Evolutionary conservation across 2,113 vertebrate genomes (phyloP).

Genomic region (Bufo gargarizans): DNA sequence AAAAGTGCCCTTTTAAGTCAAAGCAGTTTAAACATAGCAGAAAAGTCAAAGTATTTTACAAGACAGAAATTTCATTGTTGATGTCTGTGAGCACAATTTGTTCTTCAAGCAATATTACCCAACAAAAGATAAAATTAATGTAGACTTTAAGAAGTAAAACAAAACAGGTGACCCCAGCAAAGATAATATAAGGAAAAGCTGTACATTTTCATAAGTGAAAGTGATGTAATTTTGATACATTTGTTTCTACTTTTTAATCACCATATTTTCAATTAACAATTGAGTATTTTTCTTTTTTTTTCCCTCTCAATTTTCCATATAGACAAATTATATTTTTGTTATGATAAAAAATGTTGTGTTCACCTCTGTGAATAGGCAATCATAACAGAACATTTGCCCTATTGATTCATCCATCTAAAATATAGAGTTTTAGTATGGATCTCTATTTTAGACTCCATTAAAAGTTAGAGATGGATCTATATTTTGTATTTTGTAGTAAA

Average conservation of each 20-base stretch:
- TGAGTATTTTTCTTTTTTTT: background rate
- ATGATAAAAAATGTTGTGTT: background rate
- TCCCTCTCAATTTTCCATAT: no score
- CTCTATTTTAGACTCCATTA: no score
- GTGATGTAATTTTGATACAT: background rate
- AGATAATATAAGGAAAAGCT: background rate
- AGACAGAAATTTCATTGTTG: slow-evolving; percentile 33
- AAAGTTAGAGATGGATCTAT: no score
- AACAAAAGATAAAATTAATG: background rate
- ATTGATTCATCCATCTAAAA: no score
- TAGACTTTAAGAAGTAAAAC: background rate
- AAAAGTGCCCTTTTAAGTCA: slow-evolving; percentile 48
- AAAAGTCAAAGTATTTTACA: slow-evolving; percentile 32
- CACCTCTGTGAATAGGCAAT: no score
- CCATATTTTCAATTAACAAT: background rate
- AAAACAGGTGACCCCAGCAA: background rate
- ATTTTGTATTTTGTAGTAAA: no score
- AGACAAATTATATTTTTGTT: background rate
- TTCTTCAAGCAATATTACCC: slow-evolving; percentile 39
- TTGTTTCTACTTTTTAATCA: background rate
- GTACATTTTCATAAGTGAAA: background rate
- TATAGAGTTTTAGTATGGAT: no score
- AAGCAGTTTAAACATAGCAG: slow-evolving; percentile 43
- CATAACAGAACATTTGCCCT: no score
- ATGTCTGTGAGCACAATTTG: slow-evolving; percentile 24